Evolutionary conservation across 2,113 vertebrate genomes (phyloP).

Genomic region (Athene cunicularia): DNA sequence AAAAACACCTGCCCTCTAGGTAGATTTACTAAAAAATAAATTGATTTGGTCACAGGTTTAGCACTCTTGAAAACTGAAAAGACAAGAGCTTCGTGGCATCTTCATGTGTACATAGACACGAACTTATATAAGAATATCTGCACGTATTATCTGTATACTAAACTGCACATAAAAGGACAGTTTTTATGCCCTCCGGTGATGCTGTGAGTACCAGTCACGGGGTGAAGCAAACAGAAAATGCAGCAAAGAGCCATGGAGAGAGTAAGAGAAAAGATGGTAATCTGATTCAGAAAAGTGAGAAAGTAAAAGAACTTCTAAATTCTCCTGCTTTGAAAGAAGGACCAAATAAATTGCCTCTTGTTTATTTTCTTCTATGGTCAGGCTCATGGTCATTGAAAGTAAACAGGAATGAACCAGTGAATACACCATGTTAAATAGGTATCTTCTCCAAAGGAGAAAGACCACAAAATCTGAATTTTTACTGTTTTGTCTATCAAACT

Average conservation of each 20-base stretch:
- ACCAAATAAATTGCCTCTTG: not conserved
- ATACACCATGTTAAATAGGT: not conserved
- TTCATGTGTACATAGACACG: not conserved
- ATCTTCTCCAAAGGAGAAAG: not conserved
- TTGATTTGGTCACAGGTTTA: not conserved
- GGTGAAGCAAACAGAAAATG: not conserved
- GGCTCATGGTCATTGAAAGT: not conserved
- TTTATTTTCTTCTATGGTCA: not conserved
- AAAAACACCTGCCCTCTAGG: not conserved
- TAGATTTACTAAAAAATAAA: not conserved
- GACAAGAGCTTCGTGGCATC: not conserved
- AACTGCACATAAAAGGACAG: not conserved
- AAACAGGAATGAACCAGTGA: not conserved
- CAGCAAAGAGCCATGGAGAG: not conserved
- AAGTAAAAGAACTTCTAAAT: not conserved
- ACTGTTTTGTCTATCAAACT: not conserved
- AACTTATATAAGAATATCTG: not conserved
- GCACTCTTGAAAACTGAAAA: not conserved
- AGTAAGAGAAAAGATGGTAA: not conserved
- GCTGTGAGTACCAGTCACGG: not conserved
- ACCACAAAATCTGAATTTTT: not conserved
- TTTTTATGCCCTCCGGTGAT: not conserved
- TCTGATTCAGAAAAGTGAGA: not conserved
- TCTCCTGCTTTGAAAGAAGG: not conserved
- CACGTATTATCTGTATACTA: not conserved